Evolutionary conservation across 2,113 vertebrate genomes (phyloP), one percentile per base, ranked within the genome.

Genomic region (Reinhardtius hippoglossoides): DNA sequence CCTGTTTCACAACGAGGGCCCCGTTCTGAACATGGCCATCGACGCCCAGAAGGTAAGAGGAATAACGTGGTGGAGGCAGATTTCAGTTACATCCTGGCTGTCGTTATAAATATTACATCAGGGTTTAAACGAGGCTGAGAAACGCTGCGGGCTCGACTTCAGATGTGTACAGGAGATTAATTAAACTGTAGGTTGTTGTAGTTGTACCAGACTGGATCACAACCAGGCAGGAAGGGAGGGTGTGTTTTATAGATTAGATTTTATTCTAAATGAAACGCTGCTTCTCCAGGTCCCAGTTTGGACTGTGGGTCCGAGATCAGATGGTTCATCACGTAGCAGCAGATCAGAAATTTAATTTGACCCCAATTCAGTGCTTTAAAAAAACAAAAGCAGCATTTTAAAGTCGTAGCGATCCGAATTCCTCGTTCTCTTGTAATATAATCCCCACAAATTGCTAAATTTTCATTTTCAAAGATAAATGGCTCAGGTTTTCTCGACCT

Each of bases 11-110:
- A 91, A 90, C 0, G 93, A 95, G 42, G 92, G 93, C 1, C 94
- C 95, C 1, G 74, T 96, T 67, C 88, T 93, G 1, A 92, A 91
- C 71, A 95, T 96, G 93, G 93, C 89, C 64, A 93, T 95, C 27
- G 93, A 96, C 83, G 84, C 94, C 3, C 80, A 81, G 59, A 94
- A 88, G 94, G 95, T 96, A 87, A 0, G 61, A 44, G 12, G 31
- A 37, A 24, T 13, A 21, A 20, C 35, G 54, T 40, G n/a, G 26
- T 44, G 42, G 42, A 44, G 42, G 14, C 13, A 12, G n/a, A 37
- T 23, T 55, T 58, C 20, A 31, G 18, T 0, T 35, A 3, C 0
- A n/a, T 71, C 4, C 10, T 65, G 42, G 50, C 14, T 9, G 10
- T 46, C 44, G 16, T 16, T 14, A 67, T 68, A 59, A 67, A 78